Evolutionary conservation across 2,888 invertebrate species (phyloP).

Genomic region (Parascotia fuliginaria): DNA sequence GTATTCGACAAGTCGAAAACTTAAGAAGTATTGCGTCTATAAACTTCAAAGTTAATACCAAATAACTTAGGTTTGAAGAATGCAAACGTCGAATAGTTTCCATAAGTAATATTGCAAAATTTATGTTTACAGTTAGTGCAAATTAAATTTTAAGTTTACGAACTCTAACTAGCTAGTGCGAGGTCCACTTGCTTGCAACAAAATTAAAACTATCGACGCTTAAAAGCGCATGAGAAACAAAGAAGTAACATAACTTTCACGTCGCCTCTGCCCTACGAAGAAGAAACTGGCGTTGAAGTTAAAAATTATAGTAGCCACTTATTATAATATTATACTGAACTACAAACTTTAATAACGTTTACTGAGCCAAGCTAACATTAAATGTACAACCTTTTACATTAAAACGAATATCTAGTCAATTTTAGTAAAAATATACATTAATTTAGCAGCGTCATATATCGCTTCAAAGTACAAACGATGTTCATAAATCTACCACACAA

Average conservation of each 20-base stretch:
- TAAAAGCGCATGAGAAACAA: constrained; percentile 42
- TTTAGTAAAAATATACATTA: background rate
- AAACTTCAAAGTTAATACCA: background rate
- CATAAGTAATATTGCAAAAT: background rate
- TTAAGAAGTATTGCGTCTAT: background rate
- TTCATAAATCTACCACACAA: too few relatives aligned
- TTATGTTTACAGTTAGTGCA: background rate
- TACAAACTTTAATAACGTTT: constrained; percentile 18
- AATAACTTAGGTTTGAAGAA: background rate
- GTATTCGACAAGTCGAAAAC: too few relatives aligned
- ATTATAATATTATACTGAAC: constrained; percentile 29
- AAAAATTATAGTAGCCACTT: constrained; percentile 38
- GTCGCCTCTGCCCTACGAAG: constrained; percentile 19
- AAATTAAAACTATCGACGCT: constrained; percentile 38
- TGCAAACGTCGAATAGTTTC: background rate
- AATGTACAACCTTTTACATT: background rate
- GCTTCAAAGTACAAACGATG: too few relatives aligned
- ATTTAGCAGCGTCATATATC: too few relatives aligned
- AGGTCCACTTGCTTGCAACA: constrained; percentile 21
- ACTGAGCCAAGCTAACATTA: background rate
- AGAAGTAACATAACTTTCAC: constrained; percentile 38
- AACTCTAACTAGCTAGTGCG: constrained; percentile 8
- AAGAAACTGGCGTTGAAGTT: constrained; percentile 30
- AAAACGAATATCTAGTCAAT: background rate
- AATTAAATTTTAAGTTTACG: constrained; percentile 33